A percentile compares a stretch with the other conserved stretches of the same genome.
Evolutionary conservation across 2,888 invertebrate genomes (phyloP).

Genomic region (Julus scandinavius): DNA sequence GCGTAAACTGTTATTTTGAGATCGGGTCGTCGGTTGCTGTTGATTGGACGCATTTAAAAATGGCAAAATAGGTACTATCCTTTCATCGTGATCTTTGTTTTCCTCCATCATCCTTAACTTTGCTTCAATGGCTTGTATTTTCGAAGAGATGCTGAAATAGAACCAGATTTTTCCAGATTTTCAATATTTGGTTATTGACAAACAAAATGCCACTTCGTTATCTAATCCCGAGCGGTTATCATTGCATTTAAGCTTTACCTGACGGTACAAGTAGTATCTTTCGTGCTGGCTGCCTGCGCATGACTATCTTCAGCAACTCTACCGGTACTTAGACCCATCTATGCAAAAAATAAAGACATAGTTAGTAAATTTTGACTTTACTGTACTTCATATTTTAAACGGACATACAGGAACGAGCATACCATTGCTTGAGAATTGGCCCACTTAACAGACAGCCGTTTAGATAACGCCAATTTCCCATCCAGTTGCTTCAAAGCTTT

Average conservation of each 20-base stretch:
- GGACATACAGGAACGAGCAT: neutral
- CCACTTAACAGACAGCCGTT: conserved; percentile 76
- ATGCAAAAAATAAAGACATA: neutral
- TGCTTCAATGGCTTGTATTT: conserved; percentile 88
- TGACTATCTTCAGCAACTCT: conserved; percentile 1
- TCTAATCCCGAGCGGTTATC: neutral
- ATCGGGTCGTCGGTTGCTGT: neutral
- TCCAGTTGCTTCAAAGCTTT: conserved; percentile 79
- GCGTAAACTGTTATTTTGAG: conserved; percentile 41
- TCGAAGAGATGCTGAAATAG: conserved; percentile 75
- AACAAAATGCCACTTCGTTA: conserved; percentile 51
- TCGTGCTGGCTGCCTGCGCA: neutral
- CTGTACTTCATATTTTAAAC: neutral
- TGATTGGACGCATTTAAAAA: conserved; percentile 41
- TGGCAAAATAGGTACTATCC: conserved; percentile 43
- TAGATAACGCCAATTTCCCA: conserved; percentile 79
- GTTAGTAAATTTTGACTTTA: neutral
- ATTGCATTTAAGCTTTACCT: conserved; percentile 5
- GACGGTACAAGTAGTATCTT: neutral
- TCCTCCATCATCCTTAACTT: conserved; percentile 82
- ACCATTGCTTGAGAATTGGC: conserved; percentile 59
- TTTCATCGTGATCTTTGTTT: conserved; percentile 55
- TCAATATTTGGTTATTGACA: conserved; percentile 56
- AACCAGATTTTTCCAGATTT: too few species aligned
- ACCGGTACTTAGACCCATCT: neutral